Conservation (phyloP, 64 coral and sea anemone species). For the Montipora efflorescens region DNA sequence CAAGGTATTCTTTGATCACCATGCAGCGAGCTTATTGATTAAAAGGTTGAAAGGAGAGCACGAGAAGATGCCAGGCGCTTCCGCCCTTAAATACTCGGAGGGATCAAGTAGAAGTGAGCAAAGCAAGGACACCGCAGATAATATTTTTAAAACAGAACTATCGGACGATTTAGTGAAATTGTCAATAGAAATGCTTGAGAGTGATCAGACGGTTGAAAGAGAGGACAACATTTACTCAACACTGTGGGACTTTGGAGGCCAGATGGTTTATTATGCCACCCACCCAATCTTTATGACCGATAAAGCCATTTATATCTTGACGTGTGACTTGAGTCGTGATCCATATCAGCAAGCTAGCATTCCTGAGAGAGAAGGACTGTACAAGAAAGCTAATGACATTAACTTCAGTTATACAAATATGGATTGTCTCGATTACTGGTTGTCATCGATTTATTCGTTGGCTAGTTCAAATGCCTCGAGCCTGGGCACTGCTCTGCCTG, state of each 20-base stretch:
- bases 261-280: not conserved
- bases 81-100: too few species aligned
- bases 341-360: not conserved
- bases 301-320: slow-evolving; percentile 10
- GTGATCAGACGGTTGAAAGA: not conserved
- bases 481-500: too few species aligned
- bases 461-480: not conserved
- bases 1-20: not conserved
- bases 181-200: not conserved
- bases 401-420: not conserved
- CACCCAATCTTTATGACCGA: not conserved
- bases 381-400: not conserved
- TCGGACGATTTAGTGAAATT: not conserved
- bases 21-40: not conserved
- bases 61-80: not conserved
- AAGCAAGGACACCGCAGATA: not conserved
- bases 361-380: not conserved
- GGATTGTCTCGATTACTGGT: slow-evolving; percentile 16
- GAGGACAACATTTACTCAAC: not conserved
- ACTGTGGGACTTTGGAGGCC: slow-evolving; percentile 5
- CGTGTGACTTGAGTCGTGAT: not conserved
- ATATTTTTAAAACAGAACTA: not conserved
- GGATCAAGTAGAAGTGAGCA: not conserved
- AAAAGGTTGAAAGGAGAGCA: not conserved
- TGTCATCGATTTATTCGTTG: slow-evolving; percentile 19